A percentile compares a stretch with the other conserved stretches of the same genome.
phyloP scores from a whole-genome alignment of 2,113 vertebrate species.

The Scophthalmus maximus region DNA sequence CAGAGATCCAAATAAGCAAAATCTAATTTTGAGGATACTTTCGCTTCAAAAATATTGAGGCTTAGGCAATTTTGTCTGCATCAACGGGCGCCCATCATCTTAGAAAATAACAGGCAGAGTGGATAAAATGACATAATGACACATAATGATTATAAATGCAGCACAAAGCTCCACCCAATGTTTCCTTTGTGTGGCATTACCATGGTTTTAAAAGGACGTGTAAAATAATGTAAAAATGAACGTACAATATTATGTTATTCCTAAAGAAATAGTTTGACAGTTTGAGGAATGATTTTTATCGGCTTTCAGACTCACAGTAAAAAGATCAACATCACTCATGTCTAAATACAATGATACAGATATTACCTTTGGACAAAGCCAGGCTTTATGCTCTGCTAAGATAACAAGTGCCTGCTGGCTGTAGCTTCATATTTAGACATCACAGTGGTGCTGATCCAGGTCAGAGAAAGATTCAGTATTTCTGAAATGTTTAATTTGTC shows the following conservation, averaged over 20 bases:
- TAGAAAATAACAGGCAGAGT: constrained; percentile 1
- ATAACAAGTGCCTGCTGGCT: background rate
- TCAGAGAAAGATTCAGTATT: background rate
- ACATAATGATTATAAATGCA: constrained; percentile 18
- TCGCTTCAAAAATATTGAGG: background rate
- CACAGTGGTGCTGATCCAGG: background rate
- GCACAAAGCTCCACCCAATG: background rate
- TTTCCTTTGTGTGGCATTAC: background rate
- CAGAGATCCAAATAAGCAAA: background rate
- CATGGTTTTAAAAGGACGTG: background rate
- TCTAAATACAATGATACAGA: background rate
- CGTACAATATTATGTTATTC: background rate
- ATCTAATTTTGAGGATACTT: constrained; percentile 1
- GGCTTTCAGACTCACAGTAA: background rate
- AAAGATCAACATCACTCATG: background rate
- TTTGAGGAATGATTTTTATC: background rate
- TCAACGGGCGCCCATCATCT: background rate
- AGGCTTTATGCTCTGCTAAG: background rate
- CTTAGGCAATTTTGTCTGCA: constrained; percentile 8
- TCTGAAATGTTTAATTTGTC: background rate
- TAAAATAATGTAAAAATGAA: constrained; percentile 1
- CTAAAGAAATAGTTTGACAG: background rate
- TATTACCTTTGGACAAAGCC: background rate
- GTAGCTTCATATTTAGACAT: background rate
- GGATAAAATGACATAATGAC: constrained; percentile 28